phyloP scores from a whole-genome alignment of 2,888 invertebrate species.

The Hydropsyche betteni region DNA sequence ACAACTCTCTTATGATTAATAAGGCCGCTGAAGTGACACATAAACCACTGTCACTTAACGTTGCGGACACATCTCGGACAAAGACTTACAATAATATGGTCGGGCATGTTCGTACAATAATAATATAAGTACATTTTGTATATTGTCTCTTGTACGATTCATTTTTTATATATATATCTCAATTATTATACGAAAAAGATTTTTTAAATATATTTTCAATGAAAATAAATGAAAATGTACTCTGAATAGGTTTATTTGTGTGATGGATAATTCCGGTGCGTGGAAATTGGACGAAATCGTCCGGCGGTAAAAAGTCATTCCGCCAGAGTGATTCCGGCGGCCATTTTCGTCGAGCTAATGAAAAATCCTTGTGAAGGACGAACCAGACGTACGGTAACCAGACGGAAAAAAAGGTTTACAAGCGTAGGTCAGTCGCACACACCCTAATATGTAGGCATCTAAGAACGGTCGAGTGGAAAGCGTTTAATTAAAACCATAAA shows the following conservation, averaged over 20 bases:
- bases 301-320: conserved; percentile 40
- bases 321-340: conserved; percentile 29
- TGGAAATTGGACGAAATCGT: conserved; percentile 35
- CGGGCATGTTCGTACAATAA: no score
- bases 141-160: background rate
- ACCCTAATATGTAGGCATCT: conserved; percentile 50
- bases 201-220: no score
- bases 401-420: conserved; percentile 1
- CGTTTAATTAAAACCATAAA: conserved; percentile 69
- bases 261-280: conserved; percentile 2
- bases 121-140: no score
- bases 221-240: no score
- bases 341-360: conserved; percentile 41
- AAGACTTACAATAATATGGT: conserved; percentile 9
- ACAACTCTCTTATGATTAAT: conserved; percentile 49
- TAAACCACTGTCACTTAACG: conserved; percentile 49
- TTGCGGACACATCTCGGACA: conserved; percentile 34
- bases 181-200: no score
- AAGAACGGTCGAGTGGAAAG: conserved; percentile 51
- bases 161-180: conserved; percentile 15
- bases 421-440: background rate
- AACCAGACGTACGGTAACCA: conserved; percentile 1
- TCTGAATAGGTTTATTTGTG: conserved; percentile 5
- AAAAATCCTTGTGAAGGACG: conserved; percentile 49
- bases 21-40: conserved; percentile 44